Conservation (phyloP, 2,888 invertebrate genomes). For the Laothoe populi region DNA sequence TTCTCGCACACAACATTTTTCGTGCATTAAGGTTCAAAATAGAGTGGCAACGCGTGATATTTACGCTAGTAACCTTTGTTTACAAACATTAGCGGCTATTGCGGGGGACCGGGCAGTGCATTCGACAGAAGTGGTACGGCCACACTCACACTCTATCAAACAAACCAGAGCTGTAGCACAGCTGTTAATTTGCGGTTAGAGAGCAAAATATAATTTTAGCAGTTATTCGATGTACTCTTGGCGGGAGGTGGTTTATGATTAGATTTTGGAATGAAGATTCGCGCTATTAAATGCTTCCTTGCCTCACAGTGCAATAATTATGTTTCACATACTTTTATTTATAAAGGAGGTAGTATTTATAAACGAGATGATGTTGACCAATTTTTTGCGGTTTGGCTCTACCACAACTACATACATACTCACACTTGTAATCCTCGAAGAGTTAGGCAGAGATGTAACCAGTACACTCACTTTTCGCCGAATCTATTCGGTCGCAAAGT, state of each 20-base stretch:
- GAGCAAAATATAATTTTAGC: not conserved
- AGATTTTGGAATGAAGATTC: not conserved
- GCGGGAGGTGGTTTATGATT: not conserved
- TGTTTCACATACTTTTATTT: too few relatives aligned
- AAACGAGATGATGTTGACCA: too few relatives aligned
- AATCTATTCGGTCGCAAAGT: too few relatives aligned
- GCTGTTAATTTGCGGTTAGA: not conserved
- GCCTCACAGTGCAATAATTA: too few relatives aligned
- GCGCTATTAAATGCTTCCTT: not conserved
- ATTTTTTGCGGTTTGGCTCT: too few relatives aligned
- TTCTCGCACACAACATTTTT: too few relatives aligned
- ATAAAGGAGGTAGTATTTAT: too few relatives aligned
- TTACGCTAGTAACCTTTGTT: constrained; percentile 33
- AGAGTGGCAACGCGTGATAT: not conserved
- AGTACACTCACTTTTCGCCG: too few relatives aligned
- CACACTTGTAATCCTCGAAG: too few relatives aligned
- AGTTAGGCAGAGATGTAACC: too few relatives aligned
- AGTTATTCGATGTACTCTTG: not conserved
- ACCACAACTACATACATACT: too few relatives aligned
- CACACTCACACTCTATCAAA: constrained; percentile 41
- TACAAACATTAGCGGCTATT: constrained; percentile 36
- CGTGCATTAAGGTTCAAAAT: too few relatives aligned
- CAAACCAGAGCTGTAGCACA: not conserved
- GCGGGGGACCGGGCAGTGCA: constrained; percentile 24
- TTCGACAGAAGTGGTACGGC: constrained; percentile 35